phyloP scores from a whole-genome alignment of 2,113 vertebrate genomes.

The Numida meleagris region DNA sequence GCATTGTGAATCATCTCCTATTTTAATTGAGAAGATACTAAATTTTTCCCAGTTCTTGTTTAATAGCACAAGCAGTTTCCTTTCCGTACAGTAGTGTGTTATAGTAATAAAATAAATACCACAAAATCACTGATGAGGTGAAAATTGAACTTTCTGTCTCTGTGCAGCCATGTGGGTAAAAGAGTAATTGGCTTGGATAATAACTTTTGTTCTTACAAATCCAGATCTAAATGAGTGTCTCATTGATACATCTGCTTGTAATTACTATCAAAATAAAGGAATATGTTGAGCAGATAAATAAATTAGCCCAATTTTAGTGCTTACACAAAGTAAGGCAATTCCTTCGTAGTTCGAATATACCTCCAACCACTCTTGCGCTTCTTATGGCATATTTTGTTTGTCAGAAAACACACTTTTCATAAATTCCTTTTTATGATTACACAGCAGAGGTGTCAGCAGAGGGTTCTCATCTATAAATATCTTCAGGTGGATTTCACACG shows the following conservation, averaged over 20 bases:
- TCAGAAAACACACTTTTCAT: not conserved
- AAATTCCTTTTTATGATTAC: not conserved
- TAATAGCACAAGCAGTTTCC: conserved; percentile 75
- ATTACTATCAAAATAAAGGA: conserved; percentile 74
- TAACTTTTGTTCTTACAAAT: conserved; percentile 80
- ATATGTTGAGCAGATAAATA: conserved; percentile 62
- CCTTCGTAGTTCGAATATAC: conserved; percentile 41
- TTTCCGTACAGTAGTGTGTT: conserved; percentile 66
- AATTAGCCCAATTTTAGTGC: conserved; percentile 33
- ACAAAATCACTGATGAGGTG: conserved; percentile 79
- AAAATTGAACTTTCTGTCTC: conserved; percentile 80
- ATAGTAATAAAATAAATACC: conserved; percentile 81
- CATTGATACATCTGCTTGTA: conserved; percentile 80
- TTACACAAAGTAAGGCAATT: conserved; percentile 48
- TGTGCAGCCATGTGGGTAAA: conserved; percentile 83
- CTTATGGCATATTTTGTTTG: not conserved
- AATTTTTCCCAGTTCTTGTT: conserved; percentile 52
- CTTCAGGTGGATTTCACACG: not conserved
- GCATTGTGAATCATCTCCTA: conserved; percentile 50
- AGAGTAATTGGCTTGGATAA: conserved; percentile 82
- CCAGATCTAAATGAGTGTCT: conserved; percentile 80
- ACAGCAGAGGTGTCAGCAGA: not conserved
- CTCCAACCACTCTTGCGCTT: conserved; percentile 26
- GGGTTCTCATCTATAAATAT: not conserved
- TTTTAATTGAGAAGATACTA: conserved; percentile 73